These are phyloP conservation scores for Peromyscus maniculatus DNA, from an alignment of 2,113 vertebrate species.

Conservation along the genomic window DNA sequence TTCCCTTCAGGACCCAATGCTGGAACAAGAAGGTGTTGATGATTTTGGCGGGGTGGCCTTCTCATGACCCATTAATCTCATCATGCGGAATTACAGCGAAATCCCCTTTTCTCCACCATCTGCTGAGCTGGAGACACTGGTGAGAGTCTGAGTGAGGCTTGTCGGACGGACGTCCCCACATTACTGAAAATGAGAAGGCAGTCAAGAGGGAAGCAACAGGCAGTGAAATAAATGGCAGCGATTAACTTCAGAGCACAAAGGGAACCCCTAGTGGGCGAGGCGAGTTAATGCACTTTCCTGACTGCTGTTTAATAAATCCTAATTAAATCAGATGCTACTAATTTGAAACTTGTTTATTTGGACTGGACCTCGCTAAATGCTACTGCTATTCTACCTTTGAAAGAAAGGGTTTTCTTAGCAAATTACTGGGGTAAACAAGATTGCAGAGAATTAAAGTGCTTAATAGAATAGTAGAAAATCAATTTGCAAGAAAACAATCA, in stretches of 20 bases:
- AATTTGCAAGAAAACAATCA: constrained; percentile 78
- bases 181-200: constrained; percentile 36
- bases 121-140: constrained; percentile 49
- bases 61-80: constrained; percentile 40
- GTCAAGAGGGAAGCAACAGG: constrained; percentile 60
- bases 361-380: constrained; percentile 57
- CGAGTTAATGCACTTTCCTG: constrained; percentile 69
- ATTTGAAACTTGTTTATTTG: constrained; percentile 77
- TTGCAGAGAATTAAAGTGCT: constrained; percentile 69
- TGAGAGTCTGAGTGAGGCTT: constrained; percentile 34
- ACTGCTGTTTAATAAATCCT: constrained; percentile 77
- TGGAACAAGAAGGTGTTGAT: background rate
- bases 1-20: background rate
- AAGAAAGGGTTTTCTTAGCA: constrained; percentile 73
- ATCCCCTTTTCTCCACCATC: constrained; percentile 33
- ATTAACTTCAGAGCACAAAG: constrained; percentile 73
- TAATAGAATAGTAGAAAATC: constrained; percentile 77
- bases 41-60: constrained; percentile 44
- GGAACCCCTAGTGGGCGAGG: constrained; percentile 76
- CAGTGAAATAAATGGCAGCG: constrained; percentile 48
- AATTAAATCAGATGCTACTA: constrained; percentile 82
- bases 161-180: constrained; percentile 35
- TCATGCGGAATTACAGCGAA: constrained; percentile 20
- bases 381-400: constrained; percentile 62
- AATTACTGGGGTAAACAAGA: constrained; percentile 77